These are phyloP conservation scores for Siphonodentalium dalli DNA, from an alignment of 2,888 invertebrate species.

Conservation along the genomic window DNA sequence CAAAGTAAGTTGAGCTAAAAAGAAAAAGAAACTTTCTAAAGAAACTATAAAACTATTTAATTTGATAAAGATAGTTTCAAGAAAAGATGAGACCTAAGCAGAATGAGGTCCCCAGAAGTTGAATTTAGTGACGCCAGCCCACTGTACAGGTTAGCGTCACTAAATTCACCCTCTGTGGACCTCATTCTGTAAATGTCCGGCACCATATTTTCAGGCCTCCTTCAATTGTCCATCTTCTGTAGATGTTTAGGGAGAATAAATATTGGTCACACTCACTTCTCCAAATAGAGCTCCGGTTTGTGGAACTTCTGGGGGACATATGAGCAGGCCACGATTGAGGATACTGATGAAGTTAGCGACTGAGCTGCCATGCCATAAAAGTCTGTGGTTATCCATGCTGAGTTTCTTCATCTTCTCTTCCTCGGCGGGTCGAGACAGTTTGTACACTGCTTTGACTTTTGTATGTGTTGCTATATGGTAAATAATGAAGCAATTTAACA, in stretches of 20 bases:
- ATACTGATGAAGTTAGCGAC: conserved; percentile 68
- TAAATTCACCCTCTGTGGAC: too few relatives aligned
- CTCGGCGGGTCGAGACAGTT: conserved; percentile 52
- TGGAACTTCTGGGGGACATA: conserved; percentile 65
- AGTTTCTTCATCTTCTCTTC: conserved; percentile 40
- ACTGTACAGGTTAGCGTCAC: too few relatives aligned
- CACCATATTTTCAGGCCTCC: neutral
- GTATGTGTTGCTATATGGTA: conserved; percentile 22
- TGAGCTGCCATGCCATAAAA: conserved; percentile 69
- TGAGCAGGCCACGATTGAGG: conserved; percentile 66
- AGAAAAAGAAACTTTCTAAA: too few relatives aligned
- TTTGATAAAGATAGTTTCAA: too few relatives aligned
- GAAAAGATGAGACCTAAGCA: too few relatives aligned
- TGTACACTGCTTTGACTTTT: conserved; percentile 57
- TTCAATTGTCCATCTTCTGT: neutral
- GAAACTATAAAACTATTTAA: too few relatives aligned
- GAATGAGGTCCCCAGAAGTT: too few relatives aligned
- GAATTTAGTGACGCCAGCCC: too few relatives aligned
- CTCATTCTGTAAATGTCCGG: too few relatives aligned
- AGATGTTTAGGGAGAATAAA: neutral
- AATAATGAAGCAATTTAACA: too few relatives aligned
- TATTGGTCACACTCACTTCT: conserved; percentile 54
- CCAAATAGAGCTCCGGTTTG: conserved; percentile 66
- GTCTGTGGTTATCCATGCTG: conserved; percentile 50
- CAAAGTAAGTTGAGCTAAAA: too few relatives aligned